Percentiles rank a stretch among this genome's conserved stretches.
These are phyloP conservation scores for Dilophus febrilis DNA, from an alignment of 2,888 invertebrate species.

Conservation along the genomic window DNA sequence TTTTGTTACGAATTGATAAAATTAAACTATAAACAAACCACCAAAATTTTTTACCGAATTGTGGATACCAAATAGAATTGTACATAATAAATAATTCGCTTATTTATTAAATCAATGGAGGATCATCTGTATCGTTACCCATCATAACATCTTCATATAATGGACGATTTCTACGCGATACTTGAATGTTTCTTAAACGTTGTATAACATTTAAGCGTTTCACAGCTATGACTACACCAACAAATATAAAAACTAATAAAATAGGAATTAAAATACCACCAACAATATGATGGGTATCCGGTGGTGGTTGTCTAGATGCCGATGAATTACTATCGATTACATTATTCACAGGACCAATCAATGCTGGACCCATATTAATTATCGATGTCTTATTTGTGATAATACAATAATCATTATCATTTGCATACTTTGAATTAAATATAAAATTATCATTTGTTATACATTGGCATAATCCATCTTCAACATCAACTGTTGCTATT, in stretches of 20 bases:
- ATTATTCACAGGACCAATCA: too few relatives aligned
- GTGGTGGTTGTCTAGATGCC: slow-evolving; percentile 2
- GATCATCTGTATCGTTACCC: slow-evolving; percentile 17
- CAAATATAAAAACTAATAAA: slow-evolving; percentile 13
- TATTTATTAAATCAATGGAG: slow-evolving; percentile 15
- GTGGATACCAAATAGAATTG: too few relatives aligned
- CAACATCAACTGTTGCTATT: too few relatives aligned
- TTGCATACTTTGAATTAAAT: not conserved
- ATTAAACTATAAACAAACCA: too few relatives aligned
- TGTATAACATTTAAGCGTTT: slow-evolving; percentile 14
- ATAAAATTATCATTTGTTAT: not conserved
- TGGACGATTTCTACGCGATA: slow-evolving; percentile 14
- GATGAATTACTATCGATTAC: not conserved
- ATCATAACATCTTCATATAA: slow-evolving; percentile 18
- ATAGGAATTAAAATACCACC: slow-evolving; percentile 16
- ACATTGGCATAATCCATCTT: not conserved
- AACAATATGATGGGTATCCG: slow-evolving; percentile 14
- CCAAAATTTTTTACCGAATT: too few relatives aligned
- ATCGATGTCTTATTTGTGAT: not conserved
- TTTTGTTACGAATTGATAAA: too few relatives aligned
- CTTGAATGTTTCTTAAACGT: slow-evolving; percentile 13
- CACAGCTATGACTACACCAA: slow-evolving; percentile 12
- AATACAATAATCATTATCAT: not conserved
- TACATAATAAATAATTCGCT: too few relatives aligned
- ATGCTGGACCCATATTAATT: not conserved